Evolutionary conservation across 2,888 invertebrate species (phyloP).

Genomic region (Agrotis ipsilon): DNA sequence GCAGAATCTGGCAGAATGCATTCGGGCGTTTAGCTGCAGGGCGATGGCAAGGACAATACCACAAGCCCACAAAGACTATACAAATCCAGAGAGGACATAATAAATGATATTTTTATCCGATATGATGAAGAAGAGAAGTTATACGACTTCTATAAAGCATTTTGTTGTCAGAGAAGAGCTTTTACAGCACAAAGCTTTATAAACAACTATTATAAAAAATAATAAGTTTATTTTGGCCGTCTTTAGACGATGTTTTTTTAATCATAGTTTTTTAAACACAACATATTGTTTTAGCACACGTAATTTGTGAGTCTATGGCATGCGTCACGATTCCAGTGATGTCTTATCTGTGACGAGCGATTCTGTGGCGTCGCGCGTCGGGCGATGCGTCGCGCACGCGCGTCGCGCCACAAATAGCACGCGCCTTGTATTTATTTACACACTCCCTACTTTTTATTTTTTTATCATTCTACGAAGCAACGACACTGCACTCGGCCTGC

Average conservation of each 20-base stretch:
- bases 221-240: slow-evolving; percentile 6
- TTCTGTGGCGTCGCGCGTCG: slow-evolving; percentile 61
- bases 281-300: not conserved
- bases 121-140: not conserved
- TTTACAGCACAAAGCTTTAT: slow-evolving; percentile 10
- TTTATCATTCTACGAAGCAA: slow-evolving; percentile 70
- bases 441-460: slow-evolving; percentile 77
- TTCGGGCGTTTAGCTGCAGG: slow-evolving; percentile 69
- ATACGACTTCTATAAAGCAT: not conserved
- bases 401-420: slow-evolving; percentile 84
- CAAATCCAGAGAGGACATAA: slow-evolving; percentile 31
- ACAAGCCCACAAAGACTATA: slow-evolving; percentile 65
- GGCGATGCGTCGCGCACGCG: slow-evolving; percentile 73
- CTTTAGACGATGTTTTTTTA: not conserved
- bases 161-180: not conserved
- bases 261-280: slow-evolving; percentile 29
- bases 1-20: slow-evolving; percentile 67
- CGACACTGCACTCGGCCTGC: slow-evolving; percentile 50
- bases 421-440: slow-evolving; percentile 82
- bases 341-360: slow-evolving; percentile 67
- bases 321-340: slow-evolving; percentile 55
- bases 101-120: too few relatives aligned
- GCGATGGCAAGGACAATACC: slow-evolving; percentile 68
- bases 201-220: not conserved
- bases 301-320: slow-evolving; percentile 1